These are phyloP conservation scores for Paragorgia papillata DNA, from an alignment of 92 coral and sea anemone species.

Conservation along the genomic window DNA sequence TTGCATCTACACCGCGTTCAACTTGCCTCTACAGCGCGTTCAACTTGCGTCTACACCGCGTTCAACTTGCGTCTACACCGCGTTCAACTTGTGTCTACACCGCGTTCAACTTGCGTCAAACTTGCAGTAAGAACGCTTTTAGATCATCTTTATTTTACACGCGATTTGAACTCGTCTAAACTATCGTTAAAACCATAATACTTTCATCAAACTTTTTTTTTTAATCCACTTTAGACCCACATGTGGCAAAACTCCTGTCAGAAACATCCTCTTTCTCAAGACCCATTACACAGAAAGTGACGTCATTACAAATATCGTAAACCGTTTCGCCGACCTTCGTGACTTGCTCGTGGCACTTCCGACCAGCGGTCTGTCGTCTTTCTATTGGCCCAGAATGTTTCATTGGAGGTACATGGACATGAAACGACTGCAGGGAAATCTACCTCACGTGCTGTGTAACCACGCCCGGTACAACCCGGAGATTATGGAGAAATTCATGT, in stretches of 20 bases:
- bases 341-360: conserved; percentile 85
- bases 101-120: too few relatives aligned
- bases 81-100: too few relatives aligned
- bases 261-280: conserved; percentile 81
- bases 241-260: conserved; percentile 62
- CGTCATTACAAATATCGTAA: conserved; percentile 79
- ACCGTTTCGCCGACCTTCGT: conserved; percentile 89
- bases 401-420: conserved; percentile 92
- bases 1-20: too few relatives aligned
- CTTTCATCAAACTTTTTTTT: neutral
- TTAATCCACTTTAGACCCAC: conserved; percentile 47
- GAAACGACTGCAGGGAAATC: conserved; percentile 72
- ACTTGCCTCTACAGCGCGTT: too few relatives aligned
- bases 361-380: conserved; percentile 86
- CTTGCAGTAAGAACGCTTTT: too few relatives aligned
- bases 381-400: conserved; percentile 94
- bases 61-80: too few relatives aligned
- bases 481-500: conserved; percentile 87
- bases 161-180: too few relatives aligned
- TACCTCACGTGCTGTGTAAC: conserved; percentile 85
- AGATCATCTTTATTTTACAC: too few relatives aligned
- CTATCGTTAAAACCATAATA: too few relatives aligned
- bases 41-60: too few relatives aligned
- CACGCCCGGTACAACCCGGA: conserved; percentile 86
- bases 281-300: conserved; percentile 97